These are phyloP conservation scores for Drosophila persimilis DNA, from an alignment of 1,140 invertebrate species.

Conservation along the genomic window DNA sequence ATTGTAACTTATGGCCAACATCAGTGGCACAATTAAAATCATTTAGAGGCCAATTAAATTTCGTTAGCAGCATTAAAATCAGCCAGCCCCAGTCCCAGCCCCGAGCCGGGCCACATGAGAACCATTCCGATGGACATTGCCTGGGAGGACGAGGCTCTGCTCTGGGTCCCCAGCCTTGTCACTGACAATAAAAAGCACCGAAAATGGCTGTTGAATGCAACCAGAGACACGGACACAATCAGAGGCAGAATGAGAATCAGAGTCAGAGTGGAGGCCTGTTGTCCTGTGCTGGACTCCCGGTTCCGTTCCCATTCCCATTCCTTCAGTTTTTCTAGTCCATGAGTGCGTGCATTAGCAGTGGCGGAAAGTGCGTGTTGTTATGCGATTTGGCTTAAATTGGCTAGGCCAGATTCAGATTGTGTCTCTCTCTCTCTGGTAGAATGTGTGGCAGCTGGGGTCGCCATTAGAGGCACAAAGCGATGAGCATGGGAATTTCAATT, in stretches of 20 bases:
- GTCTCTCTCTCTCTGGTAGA: conserved; percentile 1
- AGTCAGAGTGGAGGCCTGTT: conserved; percentile 15
- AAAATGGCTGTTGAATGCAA: conserved; percentile 72
- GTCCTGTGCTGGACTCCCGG: conserved; percentile 16
- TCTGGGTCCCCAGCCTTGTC: not conserved
- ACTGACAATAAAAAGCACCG: conserved; percentile 72
- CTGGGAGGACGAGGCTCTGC: not conserved
- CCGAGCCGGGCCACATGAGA: conserved; percentile 68
- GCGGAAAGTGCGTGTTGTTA: conserved; percentile 53
- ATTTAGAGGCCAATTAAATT: conserved; percentile 81
- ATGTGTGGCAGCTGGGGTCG: conserved; percentile 54
- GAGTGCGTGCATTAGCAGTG: conserved; percentile 41
- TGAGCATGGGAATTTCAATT: conserved; percentile 66
- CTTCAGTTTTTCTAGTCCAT: conserved; percentile 39
- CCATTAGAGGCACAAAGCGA: conserved; percentile 59
- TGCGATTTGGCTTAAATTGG: conserved; percentile 58
- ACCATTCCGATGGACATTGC: conserved; percentile 60
- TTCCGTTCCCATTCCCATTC: not conserved
- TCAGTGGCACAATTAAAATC: conserved; percentile 81
- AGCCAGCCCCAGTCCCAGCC: conserved; percentile 23
- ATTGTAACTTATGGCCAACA: conserved; percentile 75
- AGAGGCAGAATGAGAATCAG: conserved; percentile 1
- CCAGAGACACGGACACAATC: conserved; percentile 17
- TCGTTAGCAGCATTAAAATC: conserved; percentile 80
- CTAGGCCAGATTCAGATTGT: conserved; percentile 47